Evolutionary conservation across 2,113 vertebrate genomes (phyloP), one percentile per base, ranked within the genome.

Genomic region (Alaudala cheleensis): DNA sequence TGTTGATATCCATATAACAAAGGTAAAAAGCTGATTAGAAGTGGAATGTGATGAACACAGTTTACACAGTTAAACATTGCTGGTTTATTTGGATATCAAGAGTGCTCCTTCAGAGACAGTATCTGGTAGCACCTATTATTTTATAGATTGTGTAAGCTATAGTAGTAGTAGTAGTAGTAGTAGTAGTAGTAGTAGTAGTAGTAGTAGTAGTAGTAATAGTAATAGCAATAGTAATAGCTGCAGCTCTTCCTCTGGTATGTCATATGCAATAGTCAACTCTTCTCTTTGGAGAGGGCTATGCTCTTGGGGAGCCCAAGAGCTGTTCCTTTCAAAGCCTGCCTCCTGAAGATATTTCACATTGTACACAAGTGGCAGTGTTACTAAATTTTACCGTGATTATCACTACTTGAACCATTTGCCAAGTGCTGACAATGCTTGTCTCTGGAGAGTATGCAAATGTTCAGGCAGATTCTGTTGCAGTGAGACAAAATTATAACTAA

Each of bases 401-500:
- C 25, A 13, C 60, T 89, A 58, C 86, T 93, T 91, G 81, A 95
- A 88, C 81, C 67, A 71, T 88, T 90, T 95, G 72, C 88, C 56
- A 81, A 86, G 58, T 81, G 64, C 85, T 93, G 78, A 94, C 83
- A 92, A 67, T 90, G 67, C 81, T 86, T 90, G 67, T 90, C 82
- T 91, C 71, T 14, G 9, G 76, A 86, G 81, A 96, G 60, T 80
- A 66, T 91, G 84, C 54, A 86, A 95, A 90, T 88, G 67, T 87
- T 94, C 90, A 65, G 42, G 42, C 73, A 95, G 62, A 82, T 81
- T 93, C 58, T 90, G 54, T 65, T 90, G 50, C 70, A 80, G 39
- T 81, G 84, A 90, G 34, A 87, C 50, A 80, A 73, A 94, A 85
- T 85, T 93, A 37, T 77, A 71, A 79, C 62, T 86, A 72, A 77